Percentiles rank a stretch among this genome's conserved stretches.
phyloP scores from a whole-genome alignment of 2,113 vertebrate genomes.

The Vanacampus margaritifer region DNA sequence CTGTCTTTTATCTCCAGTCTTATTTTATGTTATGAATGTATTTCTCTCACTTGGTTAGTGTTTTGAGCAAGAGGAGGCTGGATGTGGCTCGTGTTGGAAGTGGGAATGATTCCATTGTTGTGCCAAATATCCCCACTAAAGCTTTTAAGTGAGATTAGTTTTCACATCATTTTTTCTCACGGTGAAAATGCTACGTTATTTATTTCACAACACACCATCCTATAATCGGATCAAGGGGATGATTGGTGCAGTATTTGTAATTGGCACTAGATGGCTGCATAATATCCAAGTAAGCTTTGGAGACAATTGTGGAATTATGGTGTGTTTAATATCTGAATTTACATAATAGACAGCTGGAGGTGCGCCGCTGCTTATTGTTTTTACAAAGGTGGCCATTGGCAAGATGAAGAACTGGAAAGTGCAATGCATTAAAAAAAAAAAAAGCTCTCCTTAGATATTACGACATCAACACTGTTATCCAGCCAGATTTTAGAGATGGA shows the following conservation, averaged over 20 bases:
- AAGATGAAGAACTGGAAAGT: constrained; percentile 22
- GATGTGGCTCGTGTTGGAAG: constrained; percentile 77
- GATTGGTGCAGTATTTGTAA: constrained; percentile 76
- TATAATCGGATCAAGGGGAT: constrained; percentile 57
- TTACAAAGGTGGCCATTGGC: constrained; percentile 37
- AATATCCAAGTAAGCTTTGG: constrained; percentile 70
- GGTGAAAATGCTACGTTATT: constrained; percentile 44
- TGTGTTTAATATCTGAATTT: constrained; percentile 37
- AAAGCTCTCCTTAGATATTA: no score
- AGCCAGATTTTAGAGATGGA: constrained; percentile 46
- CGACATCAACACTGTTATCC: constrained; percentile 20
- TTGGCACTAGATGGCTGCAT: constrained; percentile 81
- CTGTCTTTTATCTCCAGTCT: constrained; percentile 51
- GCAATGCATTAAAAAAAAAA: constrained; percentile 12
- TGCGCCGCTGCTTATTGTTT: constrained; percentile 46
- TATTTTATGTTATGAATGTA: constrained; percentile 67
- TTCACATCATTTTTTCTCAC: constrained; percentile 53
- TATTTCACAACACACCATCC: constrained; percentile 39
- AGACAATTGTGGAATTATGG: constrained; percentile 45
- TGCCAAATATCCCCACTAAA: constrained; percentile 63
- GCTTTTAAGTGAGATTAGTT: constrained; percentile 60
- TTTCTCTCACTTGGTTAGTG: constrained; percentile 75
- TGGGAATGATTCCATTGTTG: constrained; percentile 59
- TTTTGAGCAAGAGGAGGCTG: constrained; percentile 73
- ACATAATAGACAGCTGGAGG: constrained; percentile 23